Conservation (phyloP, 2,113 vertebrate genomes). For the Elanus axillaris region DNA sequence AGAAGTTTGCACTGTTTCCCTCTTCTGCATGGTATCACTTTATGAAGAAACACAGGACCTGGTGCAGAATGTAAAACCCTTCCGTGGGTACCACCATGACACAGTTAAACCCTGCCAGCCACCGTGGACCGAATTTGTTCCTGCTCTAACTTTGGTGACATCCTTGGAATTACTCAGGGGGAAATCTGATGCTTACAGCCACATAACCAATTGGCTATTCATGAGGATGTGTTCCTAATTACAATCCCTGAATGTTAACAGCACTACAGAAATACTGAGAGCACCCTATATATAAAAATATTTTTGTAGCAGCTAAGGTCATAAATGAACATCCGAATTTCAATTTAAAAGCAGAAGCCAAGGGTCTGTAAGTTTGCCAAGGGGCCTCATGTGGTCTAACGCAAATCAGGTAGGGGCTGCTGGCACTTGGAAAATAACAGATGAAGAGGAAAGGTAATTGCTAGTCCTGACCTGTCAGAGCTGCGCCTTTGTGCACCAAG, state of each 20-base stretch:
- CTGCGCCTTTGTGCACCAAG: background rate
- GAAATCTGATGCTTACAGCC: background rate
- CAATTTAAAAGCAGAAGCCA: background rate
- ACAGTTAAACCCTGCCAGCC: background rate
- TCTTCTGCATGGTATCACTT: background rate
- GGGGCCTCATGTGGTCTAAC: background rate
- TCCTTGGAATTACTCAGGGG: background rate
- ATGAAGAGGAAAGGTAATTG: constrained; percentile 32
- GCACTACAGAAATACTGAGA: background rate
- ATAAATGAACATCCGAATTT: constrained; percentile 12
- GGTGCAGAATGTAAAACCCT: background rate
- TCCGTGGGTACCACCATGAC: background rate
- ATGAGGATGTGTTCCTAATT: constrained; percentile 12
- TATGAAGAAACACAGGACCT: background rate
- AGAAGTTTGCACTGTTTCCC: background rate
- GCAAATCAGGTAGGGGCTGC: constrained; percentile 10
- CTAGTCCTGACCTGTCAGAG: background rate
- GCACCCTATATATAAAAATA: background rate
- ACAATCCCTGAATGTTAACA: constrained; percentile 8
- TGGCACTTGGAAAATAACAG: constrained; percentile 16
- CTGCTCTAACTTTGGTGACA: background rate
- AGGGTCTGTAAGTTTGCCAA: background rate
- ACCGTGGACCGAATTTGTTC: background rate
- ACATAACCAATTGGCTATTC: background rate
- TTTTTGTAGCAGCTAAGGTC: constrained; percentile 13